Evolutionary conservation across 2,113 vertebrate genomes (phyloP), one percentile per base, ranked within the genome.

Genomic region (Myiozetetes cayanensis): DNA sequence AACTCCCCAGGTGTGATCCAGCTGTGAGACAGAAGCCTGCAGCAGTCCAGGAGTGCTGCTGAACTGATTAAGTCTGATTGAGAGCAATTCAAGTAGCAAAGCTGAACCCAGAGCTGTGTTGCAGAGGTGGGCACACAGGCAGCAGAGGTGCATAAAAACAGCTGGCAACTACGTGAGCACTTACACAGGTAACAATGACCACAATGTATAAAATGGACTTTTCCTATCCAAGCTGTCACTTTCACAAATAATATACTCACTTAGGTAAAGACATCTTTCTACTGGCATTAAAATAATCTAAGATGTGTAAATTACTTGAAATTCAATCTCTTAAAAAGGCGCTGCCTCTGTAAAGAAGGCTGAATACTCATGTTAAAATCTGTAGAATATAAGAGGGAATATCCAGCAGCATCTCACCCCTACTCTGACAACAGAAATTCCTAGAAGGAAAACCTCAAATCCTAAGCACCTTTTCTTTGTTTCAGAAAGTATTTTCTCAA

Each of bases 61-160:
- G 33, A 53, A 67, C 35, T 49, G 21, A 8, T 27, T 43, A 35
- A 31, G 4, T 4, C 41, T 35, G 25, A 6, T 3, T 28, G n/a
- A 52, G 19, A 33, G 10, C 13, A 35, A 53, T 1, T 3, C 2
- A 8, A 53, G 39, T 0, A 24, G n/a, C 28, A 41, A 82, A 82
- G 37, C n/a, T 65, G 30, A 44, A 8, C 20, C 31, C 83, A 49
- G 5, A 65, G 20, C n/a, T 12, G 6, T 9, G 23, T 50, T 52
- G 52, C 41, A 76, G 49, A n/a, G 49, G 74, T 1, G 0, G 6
- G 52, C n/a, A 53, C 12, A 5, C 7, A 8, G 35, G 37, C 41
- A 76, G 27, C 43, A 61, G 21, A 37, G 8, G 10, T 2, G 4
- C 19, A 1, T 8, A 19, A 53, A 53, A 12, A 53, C 6, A 73